Evolutionary conservation across 2,113 vertebrate species (phyloP).

Genomic region (Carollia perspicillata): DNA sequence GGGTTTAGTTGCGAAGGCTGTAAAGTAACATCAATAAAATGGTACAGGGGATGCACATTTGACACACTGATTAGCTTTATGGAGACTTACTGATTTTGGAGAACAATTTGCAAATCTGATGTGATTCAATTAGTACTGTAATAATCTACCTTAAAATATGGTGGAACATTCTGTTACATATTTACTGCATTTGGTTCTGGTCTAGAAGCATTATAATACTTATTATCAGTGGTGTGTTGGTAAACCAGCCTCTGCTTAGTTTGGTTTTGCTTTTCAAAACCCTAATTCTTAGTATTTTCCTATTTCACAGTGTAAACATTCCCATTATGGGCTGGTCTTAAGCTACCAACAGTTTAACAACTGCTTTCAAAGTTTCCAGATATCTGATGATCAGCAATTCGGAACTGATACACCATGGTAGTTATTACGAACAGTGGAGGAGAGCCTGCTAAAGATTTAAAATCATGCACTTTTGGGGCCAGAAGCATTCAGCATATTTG

Average conservation of each 20-base stretch:
- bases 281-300: not conserved
- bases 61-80: conserved; percentile 58
- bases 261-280: not conserved
- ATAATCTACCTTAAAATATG: conserved; percentile 53
- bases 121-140: conserved; percentile 54
- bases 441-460: not conserved
- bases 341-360: not conserved
- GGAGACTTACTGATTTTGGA: conserved; percentile 48
- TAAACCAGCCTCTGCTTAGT: not conserved
- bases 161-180: not conserved
- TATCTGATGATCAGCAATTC: not conserved
- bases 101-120: conserved; percentile 57
- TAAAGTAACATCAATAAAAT: conserved; percentile 39
- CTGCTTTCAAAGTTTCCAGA: not conserved
- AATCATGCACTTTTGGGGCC: not conserved
- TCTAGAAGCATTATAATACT: not conserved
- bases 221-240: not conserved
- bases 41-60: conserved; percentile 18
- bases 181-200: conserved; percentile 31
- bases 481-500: not conserved
- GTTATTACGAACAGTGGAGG: not conserved
- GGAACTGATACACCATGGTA: not conserved
- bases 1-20: conserved; percentile 17
- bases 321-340: not conserved
- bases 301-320: conserved; percentile 8